Percentiles rank a stretch among this genome's conserved stretches.
Conservation (phyloP, 23 tunicate genomes). For the Phallusia fumigata region DNA sequence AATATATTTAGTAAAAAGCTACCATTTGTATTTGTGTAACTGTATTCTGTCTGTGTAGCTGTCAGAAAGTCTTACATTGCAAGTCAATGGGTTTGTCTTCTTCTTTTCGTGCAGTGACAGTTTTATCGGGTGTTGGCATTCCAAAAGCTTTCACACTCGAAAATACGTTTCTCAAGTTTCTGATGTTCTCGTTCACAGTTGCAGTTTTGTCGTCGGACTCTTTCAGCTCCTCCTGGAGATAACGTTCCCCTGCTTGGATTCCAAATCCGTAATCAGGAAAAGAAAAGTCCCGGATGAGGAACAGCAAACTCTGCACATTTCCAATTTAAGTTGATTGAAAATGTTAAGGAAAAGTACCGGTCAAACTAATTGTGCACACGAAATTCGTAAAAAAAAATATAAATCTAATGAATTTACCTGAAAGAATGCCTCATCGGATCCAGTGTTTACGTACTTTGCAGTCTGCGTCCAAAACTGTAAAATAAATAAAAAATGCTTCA, state of each 20-base stretch:
- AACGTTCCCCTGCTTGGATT: slow-evolving; percentile 16
- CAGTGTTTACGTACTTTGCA: not conserved
- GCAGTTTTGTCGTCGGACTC: slow-evolving; percentile 10
- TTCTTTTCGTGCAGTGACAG: not conserved
- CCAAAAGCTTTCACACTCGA: not conserved
- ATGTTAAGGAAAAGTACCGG: not conserved
- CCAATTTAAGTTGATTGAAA: not conserved
- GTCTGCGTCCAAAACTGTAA: slow-evolving; percentile 7
- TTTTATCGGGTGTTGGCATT: not conserved
- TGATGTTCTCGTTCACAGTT: not conserved
- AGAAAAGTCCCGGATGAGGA: not conserved
- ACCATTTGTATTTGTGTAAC: not conserved
- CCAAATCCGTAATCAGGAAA: slow-evolving; percentile 5
- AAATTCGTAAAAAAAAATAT: no score
- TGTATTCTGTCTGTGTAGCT: not conserved
- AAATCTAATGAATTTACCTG: not conserved
- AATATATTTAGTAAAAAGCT: not conserved
- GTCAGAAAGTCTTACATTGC: not conserved
- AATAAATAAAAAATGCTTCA: not conserved
- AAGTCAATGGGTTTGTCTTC: not conserved
- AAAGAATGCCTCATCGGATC: not conserved
- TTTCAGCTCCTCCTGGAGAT: not conserved
- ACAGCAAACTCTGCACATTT: not conserved
- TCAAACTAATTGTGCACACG: no score
- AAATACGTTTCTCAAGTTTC: not conserved